Evolutionary conservation across 2,113 vertebrate genomes (phyloP), one percentile per base, ranked within the genome.

Genomic region (Poecilia latipinna): DNA sequence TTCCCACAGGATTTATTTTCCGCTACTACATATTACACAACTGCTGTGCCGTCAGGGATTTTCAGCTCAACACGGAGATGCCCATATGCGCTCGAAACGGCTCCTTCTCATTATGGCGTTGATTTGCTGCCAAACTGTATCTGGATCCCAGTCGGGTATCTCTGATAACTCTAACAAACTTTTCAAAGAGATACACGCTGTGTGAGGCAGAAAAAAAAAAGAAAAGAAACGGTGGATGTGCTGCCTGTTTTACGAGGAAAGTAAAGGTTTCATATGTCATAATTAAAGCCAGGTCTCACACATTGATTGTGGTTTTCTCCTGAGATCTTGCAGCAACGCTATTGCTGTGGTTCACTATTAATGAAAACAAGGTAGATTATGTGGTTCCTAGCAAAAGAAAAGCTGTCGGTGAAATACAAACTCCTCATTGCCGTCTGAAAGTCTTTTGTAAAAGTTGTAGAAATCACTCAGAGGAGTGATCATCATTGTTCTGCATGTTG

Each of bases 61-160:
- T 64, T 68, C 61, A 65, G 37, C 44, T 26, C 39, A 48, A 22
- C 12, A 37, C 8, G 0, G 63, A 72, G 26, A 51, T 31, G 54
- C 29, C 24, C 33, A 51, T 67, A 60, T 69, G 57, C 67, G 67
- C 61, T 68, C 65, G 33, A 67, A 72, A 15, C 64, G 71, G 35
- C 75, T 62, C 33, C 19, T 42, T 69, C 19, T 77, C 33, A 24
- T 69, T 71, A 39, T n/a, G 19, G 32, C 54, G 48, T 39, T 74
- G 72, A 73, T 76, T 86, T 71, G 31, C 77, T 76, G 82, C 77
- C 79, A 85, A 75, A 73, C 62, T 67, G 28, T 29, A 3, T 32
- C 75, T 79, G 73, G 70, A 80, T 68, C 7, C 6, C 29, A 70
- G 48, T 79, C 79, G 79, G 28, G 48, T 33, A 54, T 75, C 48